These are phyloP conservation scores for Siniperca chuatsi DNA, from an alignment of 2,113 vertebrate genomes.

Conservation along the genomic window DNA sequence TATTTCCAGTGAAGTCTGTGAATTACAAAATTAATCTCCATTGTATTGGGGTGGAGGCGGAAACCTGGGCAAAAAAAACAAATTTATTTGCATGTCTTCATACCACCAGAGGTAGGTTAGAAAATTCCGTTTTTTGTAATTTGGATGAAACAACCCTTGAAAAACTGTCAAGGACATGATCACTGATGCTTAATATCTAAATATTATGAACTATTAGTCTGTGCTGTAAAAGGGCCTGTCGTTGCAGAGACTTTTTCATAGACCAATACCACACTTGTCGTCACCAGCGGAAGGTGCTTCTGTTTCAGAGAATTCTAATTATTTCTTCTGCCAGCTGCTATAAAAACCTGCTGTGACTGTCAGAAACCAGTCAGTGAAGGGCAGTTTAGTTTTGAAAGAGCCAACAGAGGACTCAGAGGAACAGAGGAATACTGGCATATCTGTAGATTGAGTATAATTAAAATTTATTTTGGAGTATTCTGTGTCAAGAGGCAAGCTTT, in stretches of 20 bases:
- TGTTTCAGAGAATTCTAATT: constrained; percentile 32
- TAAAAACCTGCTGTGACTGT: constrained; percentile 1
- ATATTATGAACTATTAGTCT: background rate
- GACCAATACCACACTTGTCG: constrained; percentile 13
- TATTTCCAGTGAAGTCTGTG: background rate
- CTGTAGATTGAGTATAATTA: background rate
- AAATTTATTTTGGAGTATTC: background rate
- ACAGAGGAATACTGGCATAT: background rate
- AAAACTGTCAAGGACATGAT: background rate
- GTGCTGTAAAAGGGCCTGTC: background rate
- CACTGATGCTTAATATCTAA: background rate
- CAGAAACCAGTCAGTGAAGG: background rate
- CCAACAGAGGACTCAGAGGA: background rate
- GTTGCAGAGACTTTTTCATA: constrained; percentile 1
- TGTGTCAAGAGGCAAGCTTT: background rate
- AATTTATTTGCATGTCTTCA: background rate
- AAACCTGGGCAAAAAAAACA: background rate
- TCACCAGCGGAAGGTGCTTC: constrained; percentile 41
- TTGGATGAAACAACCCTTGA: background rate
- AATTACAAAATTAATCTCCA: background rate
- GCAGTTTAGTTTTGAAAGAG: background rate
- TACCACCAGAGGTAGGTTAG: background rate
- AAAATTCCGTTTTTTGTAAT: background rate
- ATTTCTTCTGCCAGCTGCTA: constrained; percentile 23
- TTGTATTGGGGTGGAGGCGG: no score